Evolutionary conservation across 2,888 invertebrate species (phyloP).

Genomic region (Hydrotaea diabolus): DNA sequence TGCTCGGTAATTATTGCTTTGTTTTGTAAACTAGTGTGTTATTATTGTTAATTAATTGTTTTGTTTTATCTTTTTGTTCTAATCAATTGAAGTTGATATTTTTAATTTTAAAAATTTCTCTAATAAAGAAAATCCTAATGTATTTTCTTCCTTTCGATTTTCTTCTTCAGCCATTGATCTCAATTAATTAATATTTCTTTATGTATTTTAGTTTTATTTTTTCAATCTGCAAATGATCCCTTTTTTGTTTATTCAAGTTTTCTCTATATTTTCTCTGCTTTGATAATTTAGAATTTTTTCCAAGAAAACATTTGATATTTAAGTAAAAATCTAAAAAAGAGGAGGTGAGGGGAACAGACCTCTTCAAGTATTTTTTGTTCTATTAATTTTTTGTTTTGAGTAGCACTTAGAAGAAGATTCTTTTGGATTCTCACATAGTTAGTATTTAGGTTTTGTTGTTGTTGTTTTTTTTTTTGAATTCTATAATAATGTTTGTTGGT

Average conservation of each 20-base stretch:
- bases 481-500: conserved; percentile 42
- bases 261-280: too few species aligned
- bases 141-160: conserved; percentile 3
- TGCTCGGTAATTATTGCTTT: too few species aligned
- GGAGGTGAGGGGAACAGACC: conserved; percentile 26
- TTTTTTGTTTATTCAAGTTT: conserved; percentile 8
- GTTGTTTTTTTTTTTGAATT: conserved; percentile 24
- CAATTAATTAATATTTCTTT: too few species aligned
- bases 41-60: conserved; percentile 5
- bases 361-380: conserved; percentile 42
- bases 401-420: not conserved
- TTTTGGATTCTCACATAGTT: not conserved
- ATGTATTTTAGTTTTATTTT: conserved; percentile 24
- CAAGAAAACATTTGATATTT: conserved; percentile 23
- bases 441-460: conserved; percentile 38
- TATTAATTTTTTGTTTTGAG: too few species aligned
- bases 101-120: not conserved
- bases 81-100: not conserved
- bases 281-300: not conserved
- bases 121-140: not conserved
- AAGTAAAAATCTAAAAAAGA: conserved; percentile 37
- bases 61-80: not conserved
- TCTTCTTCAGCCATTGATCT: not conserved
- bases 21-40: not conserved
- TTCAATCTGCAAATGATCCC: conserved; percentile 17